Evolutionary conservation across 2,797 vertebrate species (phyloP).

Genomic region (Girardinus metallicus): DNA sequence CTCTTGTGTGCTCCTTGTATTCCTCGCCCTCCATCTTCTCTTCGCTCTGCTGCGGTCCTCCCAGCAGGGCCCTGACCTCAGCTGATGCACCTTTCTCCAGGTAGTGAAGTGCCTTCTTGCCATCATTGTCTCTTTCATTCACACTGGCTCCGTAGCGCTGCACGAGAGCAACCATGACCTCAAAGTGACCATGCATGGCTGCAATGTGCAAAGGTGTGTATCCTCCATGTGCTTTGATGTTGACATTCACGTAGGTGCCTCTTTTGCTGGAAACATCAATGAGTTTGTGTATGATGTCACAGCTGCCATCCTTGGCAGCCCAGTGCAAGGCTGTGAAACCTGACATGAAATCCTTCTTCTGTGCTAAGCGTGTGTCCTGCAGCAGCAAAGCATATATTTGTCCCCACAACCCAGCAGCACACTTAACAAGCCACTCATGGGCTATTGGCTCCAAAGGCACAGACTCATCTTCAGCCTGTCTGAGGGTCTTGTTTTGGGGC

Average conservation of each 20-base stretch:
- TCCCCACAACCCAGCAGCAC: conserved; percentile 87
- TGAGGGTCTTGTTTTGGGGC: conserved; percentile 66
- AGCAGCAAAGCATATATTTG: conserved; percentile 86
- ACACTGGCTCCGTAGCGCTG: conserved; percentile 82
- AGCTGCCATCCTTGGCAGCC: conserved; percentile 91
- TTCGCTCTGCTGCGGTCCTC: conserved; percentile 70
- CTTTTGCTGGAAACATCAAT: conserved; percentile 79
- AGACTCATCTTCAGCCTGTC: conserved; percentile 72
- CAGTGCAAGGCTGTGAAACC: conserved; percentile 95
- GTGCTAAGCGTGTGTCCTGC: conserved; percentile 81
- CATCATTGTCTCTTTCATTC: conserved; percentile 87
- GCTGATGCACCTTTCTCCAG: conserved; percentile 75
- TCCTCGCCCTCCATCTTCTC: conserved; percentile 77
- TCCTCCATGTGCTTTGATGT: conserved; percentile 86
- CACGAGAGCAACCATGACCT: conserved; percentile 83
- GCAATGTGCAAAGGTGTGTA: conserved; percentile 94
- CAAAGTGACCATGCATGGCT: conserved; percentile 86
- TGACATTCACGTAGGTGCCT: conserved; percentile 79
- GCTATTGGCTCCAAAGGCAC: conserved; percentile 85
- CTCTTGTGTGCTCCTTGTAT: conserved; percentile 81
- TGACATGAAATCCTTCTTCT: conserved; percentile 90
- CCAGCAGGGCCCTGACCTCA: conserved; percentile 82
- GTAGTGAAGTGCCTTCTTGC: conserved; percentile 90
- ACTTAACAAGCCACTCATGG: conserved; percentile 91
- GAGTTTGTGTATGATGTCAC: conserved; percentile 84